A percentile compares a stretch with the other conserved stretches of the same genome.
These are phyloP conservation scores for Amphipoea oculea DNA, from an alignment of 2,888 invertebrate species.

Conservation along the genomic window DNA sequence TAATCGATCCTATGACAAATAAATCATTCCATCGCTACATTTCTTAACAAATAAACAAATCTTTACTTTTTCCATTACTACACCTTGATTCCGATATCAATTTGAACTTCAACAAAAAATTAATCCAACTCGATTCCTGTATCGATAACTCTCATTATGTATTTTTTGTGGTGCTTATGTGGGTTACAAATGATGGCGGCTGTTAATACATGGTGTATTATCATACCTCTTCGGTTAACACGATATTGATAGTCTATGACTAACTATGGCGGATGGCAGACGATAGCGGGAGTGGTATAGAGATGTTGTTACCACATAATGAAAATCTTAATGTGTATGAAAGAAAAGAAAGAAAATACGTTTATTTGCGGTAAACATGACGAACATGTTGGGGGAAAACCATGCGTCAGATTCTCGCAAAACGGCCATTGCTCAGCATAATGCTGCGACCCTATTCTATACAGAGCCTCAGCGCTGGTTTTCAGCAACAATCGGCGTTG, in stretches of 20 bases:
- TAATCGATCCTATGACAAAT: neutral
- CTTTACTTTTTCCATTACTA: neutral
- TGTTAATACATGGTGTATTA: slow-evolving; percentile 64
- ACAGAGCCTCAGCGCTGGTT: neutral
- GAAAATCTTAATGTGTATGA: neutral
- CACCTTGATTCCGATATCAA: slow-evolving; percentile 35
- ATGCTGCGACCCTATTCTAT: neutral
- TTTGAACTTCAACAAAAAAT: slow-evolving; percentile 58
- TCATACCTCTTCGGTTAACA: slow-evolving; percentile 64
- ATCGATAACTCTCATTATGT: slow-evolving; percentile 53
- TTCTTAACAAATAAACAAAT: slow-evolving; percentile 23
- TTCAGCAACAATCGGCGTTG: neutral
- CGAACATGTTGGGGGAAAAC: neutral
- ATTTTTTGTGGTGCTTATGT: slow-evolving; percentile 43
- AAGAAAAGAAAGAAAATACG: neutral
- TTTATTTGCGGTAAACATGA: neutral
- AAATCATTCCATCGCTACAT: neutral
- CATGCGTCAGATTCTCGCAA: neutral
- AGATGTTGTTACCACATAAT: slow-evolving; percentile 45
- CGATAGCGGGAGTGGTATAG: slow-evolving; percentile 17
- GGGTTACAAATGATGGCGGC: slow-evolving; percentile 59
- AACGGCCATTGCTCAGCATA: neutral
- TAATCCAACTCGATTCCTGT: slow-evolving; percentile 45
- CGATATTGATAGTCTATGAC: slow-evolving; percentile 63
- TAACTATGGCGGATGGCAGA: slow-evolving; percentile 42